A percentile compares a stretch with the other conserved stretches of the same genome.
These are phyloP conservation scores for Amphipoea lucens DNA, from an alignment of 2,888 invertebrate genomes.

Conservation along the genomic window DNA sequence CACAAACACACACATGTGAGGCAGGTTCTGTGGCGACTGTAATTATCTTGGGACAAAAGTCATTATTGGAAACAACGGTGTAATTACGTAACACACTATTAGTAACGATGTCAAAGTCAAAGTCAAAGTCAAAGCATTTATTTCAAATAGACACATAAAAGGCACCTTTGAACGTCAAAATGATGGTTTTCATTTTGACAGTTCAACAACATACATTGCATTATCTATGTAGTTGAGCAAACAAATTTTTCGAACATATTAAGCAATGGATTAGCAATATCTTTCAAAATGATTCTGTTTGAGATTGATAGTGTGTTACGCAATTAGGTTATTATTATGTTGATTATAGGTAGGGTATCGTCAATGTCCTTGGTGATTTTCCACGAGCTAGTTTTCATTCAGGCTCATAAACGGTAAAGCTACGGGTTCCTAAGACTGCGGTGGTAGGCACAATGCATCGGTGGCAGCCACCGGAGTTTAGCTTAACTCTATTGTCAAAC, in stretches of 20 bases:
- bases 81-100: not conserved
- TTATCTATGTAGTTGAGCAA: not conserved
- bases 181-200: not conserved
- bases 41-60: conserved; percentile 41
- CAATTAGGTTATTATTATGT: not conserved
- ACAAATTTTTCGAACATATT: not conserved
- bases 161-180: no score
- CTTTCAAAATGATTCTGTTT: no score
- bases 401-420: not conserved
- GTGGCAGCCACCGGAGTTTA: not conserved
- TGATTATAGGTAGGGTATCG: not conserved
- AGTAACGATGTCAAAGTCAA: no score
- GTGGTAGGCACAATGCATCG: not conserved
- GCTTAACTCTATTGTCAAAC: not conserved
- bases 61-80: not conserved
- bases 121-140: no score
- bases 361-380: not conserved
- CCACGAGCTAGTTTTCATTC: not conserved
- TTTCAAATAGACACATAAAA: no score
- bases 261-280: no score
- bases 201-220: not conserved
- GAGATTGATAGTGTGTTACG: no score
- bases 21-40: conserved; percentile 19
- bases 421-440: not conserved
- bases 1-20: conserved; percentile 26